Evolutionary conservation across 2,888 invertebrate genomes (phyloP), one percentile per base, ranked within the genome.

Genomic region (Drosophila algonquin): DNA sequence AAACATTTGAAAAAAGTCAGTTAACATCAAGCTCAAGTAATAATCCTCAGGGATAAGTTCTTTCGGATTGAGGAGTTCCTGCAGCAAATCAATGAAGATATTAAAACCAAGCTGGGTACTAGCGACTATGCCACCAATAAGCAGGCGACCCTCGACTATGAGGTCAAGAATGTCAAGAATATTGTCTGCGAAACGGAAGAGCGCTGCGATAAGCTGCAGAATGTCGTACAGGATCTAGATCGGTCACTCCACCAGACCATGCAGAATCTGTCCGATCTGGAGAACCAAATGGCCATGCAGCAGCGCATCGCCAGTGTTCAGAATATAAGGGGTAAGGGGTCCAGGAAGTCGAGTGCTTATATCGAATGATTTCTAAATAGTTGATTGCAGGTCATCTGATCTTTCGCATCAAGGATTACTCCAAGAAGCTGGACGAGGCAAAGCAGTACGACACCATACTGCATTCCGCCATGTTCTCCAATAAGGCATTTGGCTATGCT

Each of bases 401-500:
- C 47, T 96, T 96, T 96, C 93, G 95, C 79, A 95, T 96, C 81
- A 94, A 94, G 68, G 93, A 95, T 73, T 95, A 95, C 82, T 91
- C 93, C 0, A 92, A 94, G 10, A 94, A 95, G 75, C 93, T 96
- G 93, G 94, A 94, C 57, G 94, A 94, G 21, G 95, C 96, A 0
- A 95, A 94, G 79, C 94, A 94, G 50, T 94, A 93, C 53, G 94
- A 95, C 72, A 93, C 93, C 0, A 93, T 94, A 0, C 87, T 96
- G 1, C 94, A 94, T 73, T 96, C 96, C 81, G 94, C 95, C 0
- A 92, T 94, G 73, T 96, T 96, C 90, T 94, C 94, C 47, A 95
- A 95, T 47, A 94, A 94, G 83, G 94, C 94, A 71, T 96, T 95
- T 79, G 96, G 96, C n/a, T 96, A 96, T 90, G 95, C 95, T 3